phyloP scores from a whole-genome alignment of 1,140 invertebrate species.

The Latrodectus geometricus region DNA sequence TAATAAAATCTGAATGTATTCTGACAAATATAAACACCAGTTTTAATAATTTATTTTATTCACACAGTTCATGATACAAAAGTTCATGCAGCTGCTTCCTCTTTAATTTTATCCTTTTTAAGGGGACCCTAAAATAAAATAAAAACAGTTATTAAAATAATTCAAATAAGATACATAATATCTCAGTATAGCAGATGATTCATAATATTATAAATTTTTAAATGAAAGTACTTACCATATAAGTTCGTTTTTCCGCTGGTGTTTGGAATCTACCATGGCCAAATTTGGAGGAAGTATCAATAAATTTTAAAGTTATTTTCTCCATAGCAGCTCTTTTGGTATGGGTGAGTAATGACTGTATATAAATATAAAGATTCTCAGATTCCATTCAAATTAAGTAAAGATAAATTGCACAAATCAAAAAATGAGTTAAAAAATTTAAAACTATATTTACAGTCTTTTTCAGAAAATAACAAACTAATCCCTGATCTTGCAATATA shows the following conservation, averaged over 20 bases:
- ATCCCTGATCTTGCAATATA: too few relatives aligned
- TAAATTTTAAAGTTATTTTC: slow-evolving; percentile 99
- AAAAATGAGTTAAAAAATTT: too few relatives aligned
- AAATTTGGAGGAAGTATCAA: slow-evolving; percentile 99
- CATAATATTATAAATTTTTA: too few relatives aligned
- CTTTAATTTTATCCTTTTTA: slow-evolving; percentile 91
- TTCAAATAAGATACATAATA: neutral
- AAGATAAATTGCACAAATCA: too few relatives aligned
- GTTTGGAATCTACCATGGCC: slow-evolving; percentile 99
- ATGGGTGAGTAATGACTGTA: slow-evolving; percentile 90
- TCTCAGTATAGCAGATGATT: slow-evolving; percentile 66
- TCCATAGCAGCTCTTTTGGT: slow-evolving; percentile 96
- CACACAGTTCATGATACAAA: too few relatives aligned
- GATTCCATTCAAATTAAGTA: too few relatives aligned
- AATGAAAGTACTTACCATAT: too few relatives aligned
- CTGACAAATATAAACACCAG: too few relatives aligned
- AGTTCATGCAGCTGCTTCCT: slow-evolving; percentile 73
- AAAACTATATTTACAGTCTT: too few relatives aligned
- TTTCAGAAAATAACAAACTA: too few relatives aligned
- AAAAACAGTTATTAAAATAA: slow-evolving; percentile 37
- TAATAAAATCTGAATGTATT: too few relatives aligned
- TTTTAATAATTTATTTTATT: too few relatives aligned
- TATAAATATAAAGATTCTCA: slow-evolving; percentile 65
- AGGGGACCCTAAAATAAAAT: slow-evolving; percentile 75
- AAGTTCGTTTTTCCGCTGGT: slow-evolving; percentile 92